phyloP scores from a whole-genome alignment of 2,113 vertebrate species.

The Macroglossus sobrinus region DNA sequence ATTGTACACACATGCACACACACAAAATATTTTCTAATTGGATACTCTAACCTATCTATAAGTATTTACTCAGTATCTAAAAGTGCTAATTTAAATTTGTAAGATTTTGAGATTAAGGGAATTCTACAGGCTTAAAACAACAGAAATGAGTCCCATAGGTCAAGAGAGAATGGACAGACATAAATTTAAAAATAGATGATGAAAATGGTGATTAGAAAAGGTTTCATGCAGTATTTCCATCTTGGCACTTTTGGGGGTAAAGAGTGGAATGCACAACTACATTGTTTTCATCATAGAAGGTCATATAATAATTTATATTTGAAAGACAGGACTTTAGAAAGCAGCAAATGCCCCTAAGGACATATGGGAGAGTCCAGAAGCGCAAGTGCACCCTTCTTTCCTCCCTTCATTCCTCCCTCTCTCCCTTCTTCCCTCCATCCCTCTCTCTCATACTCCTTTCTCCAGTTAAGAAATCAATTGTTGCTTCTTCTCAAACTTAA shows the following conservation, averaged over 20 bases:
- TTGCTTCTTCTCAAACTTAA: background rate
- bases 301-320: background rate
- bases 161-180: background rate
- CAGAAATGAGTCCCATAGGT: background rate
- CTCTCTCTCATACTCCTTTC: background rate
- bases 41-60: background rate
- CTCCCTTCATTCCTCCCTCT: background rate
- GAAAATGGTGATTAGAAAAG: background rate
- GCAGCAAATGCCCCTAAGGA: background rate
- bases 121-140: constrained; percentile 8
- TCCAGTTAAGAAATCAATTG: constrained; percentile 21
- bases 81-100: constrained; percentile 23
- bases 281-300: background rate
- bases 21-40: background rate
- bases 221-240: background rate
- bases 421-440: too few species aligned
- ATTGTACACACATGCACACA: background rate
- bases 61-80: constrained; percentile 44
- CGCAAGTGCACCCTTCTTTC: background rate
- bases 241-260: background rate
- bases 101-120: constrained; percentile 40
- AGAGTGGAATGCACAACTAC: background rate
- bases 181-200: constrained; percentile 3
- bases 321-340: background rate
- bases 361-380: background rate